Evolutionary conservation across 1,140 invertebrate genomes (phyloP).

Genomic region (Himalopsyche phryganea): DNA sequence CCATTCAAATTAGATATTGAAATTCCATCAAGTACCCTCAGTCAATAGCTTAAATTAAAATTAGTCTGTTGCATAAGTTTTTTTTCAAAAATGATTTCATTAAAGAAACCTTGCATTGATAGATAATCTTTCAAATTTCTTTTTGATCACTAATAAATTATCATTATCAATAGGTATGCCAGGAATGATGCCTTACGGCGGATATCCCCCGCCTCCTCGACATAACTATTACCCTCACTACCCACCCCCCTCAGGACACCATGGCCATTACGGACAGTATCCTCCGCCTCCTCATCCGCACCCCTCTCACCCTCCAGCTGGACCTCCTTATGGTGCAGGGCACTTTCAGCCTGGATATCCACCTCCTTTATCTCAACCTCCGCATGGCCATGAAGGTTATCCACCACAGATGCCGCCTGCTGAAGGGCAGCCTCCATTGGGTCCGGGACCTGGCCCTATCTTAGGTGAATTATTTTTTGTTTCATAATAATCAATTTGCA

Average conservation of each 20-base stretch:
- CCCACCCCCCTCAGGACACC: constrained; percentile 51
- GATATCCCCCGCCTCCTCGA: constrained; percentile 59
- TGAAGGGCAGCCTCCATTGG: background rate
- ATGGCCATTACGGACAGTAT: constrained; percentile 38
- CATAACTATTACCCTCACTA: constrained; percentile 64
- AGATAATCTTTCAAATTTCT: too few relatives aligned
- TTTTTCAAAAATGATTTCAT: too few relatives aligned
- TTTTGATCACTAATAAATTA: too few relatives aligned
- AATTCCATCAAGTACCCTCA: too few relatives aligned
- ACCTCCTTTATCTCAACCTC: constrained; percentile 23
- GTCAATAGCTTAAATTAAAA: too few relatives aligned
- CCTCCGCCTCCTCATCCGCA: constrained; percentile 25
- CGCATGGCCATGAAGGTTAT: constrained; percentile 25
- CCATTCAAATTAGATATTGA: too few relatives aligned
- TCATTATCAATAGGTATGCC: constrained; percentile 41
- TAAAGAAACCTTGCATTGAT: too few relatives aligned
- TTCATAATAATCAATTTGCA: background rate
- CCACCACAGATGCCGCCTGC: background rate
- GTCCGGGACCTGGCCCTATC: background rate
- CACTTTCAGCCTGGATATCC: constrained; percentile 19
- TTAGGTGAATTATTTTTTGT: background rate
- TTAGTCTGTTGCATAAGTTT: too few relatives aligned
- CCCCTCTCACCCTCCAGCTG: constrained; percentile 18
- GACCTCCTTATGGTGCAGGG: constrained; percentile 3
- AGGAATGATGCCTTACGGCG: constrained; percentile 42